Percentiles rank a stretch among this genome's conserved stretches.
Evolutionary conservation across 2,888 invertebrate species (phyloP).

Genomic region (Meghimatium bilineatum): DNA sequence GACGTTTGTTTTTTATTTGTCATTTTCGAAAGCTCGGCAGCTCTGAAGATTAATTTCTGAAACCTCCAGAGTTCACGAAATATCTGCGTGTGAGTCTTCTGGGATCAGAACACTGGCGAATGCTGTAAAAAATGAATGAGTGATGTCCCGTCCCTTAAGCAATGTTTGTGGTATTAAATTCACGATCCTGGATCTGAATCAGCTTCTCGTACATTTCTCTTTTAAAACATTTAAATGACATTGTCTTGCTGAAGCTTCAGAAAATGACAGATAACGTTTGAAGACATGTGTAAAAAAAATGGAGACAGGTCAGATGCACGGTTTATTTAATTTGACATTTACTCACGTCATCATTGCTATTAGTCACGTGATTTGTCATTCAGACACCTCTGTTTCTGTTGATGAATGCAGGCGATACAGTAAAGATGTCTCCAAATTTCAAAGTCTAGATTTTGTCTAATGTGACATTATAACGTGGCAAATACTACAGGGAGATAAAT

Average conservation of each 20-base stretch:
- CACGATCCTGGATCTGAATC: neutral
- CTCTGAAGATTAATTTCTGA: constrained; percentile 33
- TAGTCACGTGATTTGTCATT: constrained; percentile 14
- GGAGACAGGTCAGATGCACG: neutral
- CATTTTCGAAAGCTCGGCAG: neutral
- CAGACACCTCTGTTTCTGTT: neutral
- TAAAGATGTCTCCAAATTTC: neutral
- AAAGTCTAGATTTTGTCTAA: neutral
- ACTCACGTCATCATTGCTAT: neutral
- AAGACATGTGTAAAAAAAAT: neutral
- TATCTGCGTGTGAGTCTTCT: neutral
- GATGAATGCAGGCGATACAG: neutral
- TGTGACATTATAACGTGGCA: neutral
- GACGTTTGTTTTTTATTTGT: neutral
- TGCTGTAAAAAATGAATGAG: constrained; percentile 25
- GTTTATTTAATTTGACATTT: neutral
- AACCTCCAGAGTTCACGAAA: constrained; percentile 22
- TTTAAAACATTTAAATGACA: neutral
- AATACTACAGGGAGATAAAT: neutral
- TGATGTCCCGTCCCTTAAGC: constrained; percentile 13
- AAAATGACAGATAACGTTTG: neutral
- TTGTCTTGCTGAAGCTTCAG: neutral
- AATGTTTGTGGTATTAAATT: constrained; percentile 12
- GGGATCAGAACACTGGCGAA: constrained; percentile 9
- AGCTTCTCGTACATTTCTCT: neutral